Conservation (phyloP, 37 sponge, comb jelly and placozoan species). For the Tethya wilhelma region DNA sequence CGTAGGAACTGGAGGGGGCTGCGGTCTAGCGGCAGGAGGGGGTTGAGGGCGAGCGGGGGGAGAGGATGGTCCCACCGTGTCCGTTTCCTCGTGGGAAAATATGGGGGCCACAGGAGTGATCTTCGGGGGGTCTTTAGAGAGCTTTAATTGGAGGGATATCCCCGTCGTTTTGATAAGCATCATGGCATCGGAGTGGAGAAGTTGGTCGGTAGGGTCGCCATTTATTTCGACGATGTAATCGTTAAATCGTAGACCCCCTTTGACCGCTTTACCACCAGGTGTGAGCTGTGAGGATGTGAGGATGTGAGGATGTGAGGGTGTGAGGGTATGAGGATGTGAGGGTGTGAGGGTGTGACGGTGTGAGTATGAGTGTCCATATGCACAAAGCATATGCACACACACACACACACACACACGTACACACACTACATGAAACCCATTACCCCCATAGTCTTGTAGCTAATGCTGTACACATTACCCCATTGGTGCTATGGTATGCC, state of each 20-base stretch:
- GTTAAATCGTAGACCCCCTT: slow-evolving; percentile 55
- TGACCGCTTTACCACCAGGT: slow-evolving; percentile 68
- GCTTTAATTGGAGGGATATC: slow-evolving; percentile 29
- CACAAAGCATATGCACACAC: too few species aligned
- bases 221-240: slow-evolving; percentile 75
- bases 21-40: slow-evolving; percentile 7
- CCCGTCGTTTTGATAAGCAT: slow-evolving; percentile 60
- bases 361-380: too few species aligned
- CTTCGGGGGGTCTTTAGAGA: background rate
- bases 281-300: slow-evolving; percentile 42
- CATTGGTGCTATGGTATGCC: too few species aligned
- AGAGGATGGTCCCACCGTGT: background rate
- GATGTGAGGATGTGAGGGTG: background rate
- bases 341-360: too few species aligned
- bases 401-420: too few species aligned
- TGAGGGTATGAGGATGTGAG: too few species aligned
- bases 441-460: too few species aligned
- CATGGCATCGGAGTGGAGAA: slow-evolving; percentile 80
- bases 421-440: too few species aligned
- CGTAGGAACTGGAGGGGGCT: slow-evolving; percentile 11
- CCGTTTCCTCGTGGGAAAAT: background rate
- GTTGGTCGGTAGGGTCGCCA: slow-evolving; percentile 49
- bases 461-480: too few species aligned
- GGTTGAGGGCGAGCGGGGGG: slow-evolving; percentile 15
- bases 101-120: background rate